phyloP scores from a whole-genome alignment of 2,113 vertebrate species.

The Rafetus swinhoei region DNA sequence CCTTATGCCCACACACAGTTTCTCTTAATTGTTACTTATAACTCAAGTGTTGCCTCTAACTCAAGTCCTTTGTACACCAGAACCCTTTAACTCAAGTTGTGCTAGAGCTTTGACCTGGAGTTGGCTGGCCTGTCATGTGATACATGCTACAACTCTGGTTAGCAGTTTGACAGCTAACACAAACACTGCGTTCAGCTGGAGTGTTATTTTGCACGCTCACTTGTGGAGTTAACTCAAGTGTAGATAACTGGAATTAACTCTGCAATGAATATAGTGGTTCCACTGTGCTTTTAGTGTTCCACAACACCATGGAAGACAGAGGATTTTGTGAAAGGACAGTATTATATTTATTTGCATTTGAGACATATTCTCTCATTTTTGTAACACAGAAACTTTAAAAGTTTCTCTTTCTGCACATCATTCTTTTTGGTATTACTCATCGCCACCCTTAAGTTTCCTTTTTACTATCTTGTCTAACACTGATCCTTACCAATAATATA shows the following conservation, averaged over 20 bases:
- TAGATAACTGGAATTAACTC: conserved; percentile 1
- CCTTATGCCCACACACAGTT: neutral
- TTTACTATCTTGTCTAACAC: conserved; percentile 35
- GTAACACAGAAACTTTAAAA: neutral
- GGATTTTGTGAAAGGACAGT: conserved; percentile 2
- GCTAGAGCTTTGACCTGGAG: conserved; percentile 5
- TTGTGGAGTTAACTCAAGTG: conserved; percentile 35
- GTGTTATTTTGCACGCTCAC: conserved; percentile 5
- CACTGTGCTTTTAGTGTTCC: conserved; percentile 21
- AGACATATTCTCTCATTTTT: conserved; percentile 13
- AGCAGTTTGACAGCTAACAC: neutral
- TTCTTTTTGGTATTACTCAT: conserved; percentile 39
- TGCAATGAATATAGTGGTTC: neutral
- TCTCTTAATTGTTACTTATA: neutral
- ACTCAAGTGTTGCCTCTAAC: conserved; percentile 15
- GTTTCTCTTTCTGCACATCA: neutral
- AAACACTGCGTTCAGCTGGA: neutral
- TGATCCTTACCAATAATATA: conserved; percentile 30
- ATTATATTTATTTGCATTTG: conserved; percentile 24
- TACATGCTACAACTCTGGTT: neutral
- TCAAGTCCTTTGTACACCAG: neutral
- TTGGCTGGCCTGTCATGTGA: neutral
- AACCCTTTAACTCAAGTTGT: neutral
- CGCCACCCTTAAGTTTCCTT: conserved; percentile 22
- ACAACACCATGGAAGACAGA: neutral